Base-by-base conservation (phyloP, 2,113 vertebrate species). In the Tachuris rubrigastra region DNA sequence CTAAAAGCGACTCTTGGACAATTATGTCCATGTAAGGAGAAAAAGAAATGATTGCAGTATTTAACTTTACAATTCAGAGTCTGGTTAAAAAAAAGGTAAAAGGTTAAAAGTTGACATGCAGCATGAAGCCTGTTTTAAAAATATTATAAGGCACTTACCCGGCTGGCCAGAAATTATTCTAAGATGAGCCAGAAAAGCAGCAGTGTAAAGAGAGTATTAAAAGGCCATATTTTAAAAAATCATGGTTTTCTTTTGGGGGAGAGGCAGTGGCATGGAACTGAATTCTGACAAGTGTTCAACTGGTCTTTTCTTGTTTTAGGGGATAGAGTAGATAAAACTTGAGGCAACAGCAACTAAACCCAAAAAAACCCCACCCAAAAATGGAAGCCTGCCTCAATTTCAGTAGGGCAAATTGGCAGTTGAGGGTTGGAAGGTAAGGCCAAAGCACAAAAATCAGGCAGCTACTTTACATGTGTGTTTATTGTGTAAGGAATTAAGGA, bases 311-410 rank as follows among this genome's bases (percentile, higher is more conserved):
- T 46, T 59, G 17, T 24, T 39, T 49, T 27, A 37, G 30, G 37
- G 30, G 12, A 23, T 80, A 66, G 55, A 77, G 23, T 53, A 33
- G 30, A 44, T 44, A 41, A 85, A 35, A 79, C 35, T 63, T 86
- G 59, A 71, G 81, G 35, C 42, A 67, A 20, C 5, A 59, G 12
- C 13, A 78, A 23, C 5, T 31, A 72, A 59, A 35, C 27, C 4
- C 3, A 5, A 19, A n/a, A n/a, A 80, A 65, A 6, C 0, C 3
- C 10, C 14, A n/a, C 3, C 8, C 30, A 18, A 56, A 74, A 94
- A 37, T 73, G 37, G 68, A 94, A 81, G 20, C 27, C 27, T 39
- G 5, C 35, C 35, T 85, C 39, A 24, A 9, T 76, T 88, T 90
- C 28, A 50, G 10, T 58, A 53, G 58, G 31, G 31, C 33, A 3